These are phyloP conservation scores for Malurus melanocephalus DNA, from an alignment of 2,113 vertebrate species.

Conservation along the genomic window DNA sequence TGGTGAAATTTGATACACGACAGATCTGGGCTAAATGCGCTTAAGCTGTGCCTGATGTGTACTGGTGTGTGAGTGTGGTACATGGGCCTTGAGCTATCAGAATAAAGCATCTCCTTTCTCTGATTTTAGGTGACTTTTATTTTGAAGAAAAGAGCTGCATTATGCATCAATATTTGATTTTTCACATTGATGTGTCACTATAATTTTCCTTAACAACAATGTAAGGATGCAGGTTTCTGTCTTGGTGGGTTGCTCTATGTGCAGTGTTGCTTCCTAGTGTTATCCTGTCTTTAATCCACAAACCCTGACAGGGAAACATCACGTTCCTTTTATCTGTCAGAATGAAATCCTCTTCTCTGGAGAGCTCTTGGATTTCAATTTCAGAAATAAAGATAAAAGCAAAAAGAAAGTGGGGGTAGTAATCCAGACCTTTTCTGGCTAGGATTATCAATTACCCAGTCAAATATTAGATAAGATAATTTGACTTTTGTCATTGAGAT, in stretches of 20 bases:
- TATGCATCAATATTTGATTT: conserved; percentile 31
- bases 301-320: neutral
- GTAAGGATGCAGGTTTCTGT: neutral
- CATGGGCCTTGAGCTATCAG: neutral
- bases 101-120: neutral
- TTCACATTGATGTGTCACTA: neutral
- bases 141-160: neutral
- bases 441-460: neutral
- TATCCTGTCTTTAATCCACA: neutral
- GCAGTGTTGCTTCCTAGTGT: neutral
- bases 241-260: neutral
- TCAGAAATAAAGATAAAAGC: conserved; percentile 47
- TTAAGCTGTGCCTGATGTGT: neutral
- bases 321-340: conserved; percentile 28
- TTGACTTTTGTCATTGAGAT: neutral
- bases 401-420: neutral
- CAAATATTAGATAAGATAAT: neutral
- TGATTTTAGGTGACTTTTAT: neutral
- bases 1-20: neutral
- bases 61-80: neutral
- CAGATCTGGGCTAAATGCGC: neutral
- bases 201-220: neutral
- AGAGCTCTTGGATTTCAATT: conserved; percentile 23
- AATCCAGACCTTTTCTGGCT: neutral
- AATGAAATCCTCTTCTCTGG: conserved; percentile 23